Evolutionary conservation across 2,797 vertebrate species (phyloP), one percentile per base, ranked within the genome.

Genomic region (Syndactyla subalaris): DNA sequence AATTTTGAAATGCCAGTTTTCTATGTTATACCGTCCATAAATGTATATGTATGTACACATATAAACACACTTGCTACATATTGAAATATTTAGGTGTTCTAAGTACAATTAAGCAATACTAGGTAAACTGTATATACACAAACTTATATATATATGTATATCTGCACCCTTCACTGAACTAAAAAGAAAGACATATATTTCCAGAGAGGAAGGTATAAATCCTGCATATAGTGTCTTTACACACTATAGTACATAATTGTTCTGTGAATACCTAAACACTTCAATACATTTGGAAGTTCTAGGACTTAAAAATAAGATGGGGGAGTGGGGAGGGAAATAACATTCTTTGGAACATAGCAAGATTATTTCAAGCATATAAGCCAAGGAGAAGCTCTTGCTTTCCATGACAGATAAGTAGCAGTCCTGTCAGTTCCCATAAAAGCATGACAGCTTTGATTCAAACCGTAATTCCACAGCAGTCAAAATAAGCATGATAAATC

Each of bases 61-160:
- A 26, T 1, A n/a, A 8, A 36, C 1, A n/a, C 9, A 32, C 0
- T 58, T 61, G 4, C 4, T 58, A 11, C 15, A 29, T 45, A 43
- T 20, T 8, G 7, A 19, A 68, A 43, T n/a, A 20, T 27, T 71
- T 67, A 62, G 5, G 1, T 21, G 12, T 58, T 61, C 24, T 52
- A 70, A 74, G 12, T 39, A 58, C 4, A 36, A 3, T 14, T 61
- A 39, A 61, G 5, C 3, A 81, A 57, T 48, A 61, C 6, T 21
- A 2, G 0, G 2, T 58, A 20, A 26, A 59, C 6, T 58, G 15
- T 23, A 22, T 13, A 14, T 32, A 29, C 30, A 41, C 4, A 22
- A 1, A 41, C 6, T 13, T 20, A 30, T 3, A 30, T 24, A 17
- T 41, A 7, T 15, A 17, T 2, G 1, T 36, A 11, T 30, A 17